Percentiles rank a stretch among this genome's conserved stretches.
Conservation (phyloP, 2,113 vertebrate genomes). For the Monopterus albus region DNA sequence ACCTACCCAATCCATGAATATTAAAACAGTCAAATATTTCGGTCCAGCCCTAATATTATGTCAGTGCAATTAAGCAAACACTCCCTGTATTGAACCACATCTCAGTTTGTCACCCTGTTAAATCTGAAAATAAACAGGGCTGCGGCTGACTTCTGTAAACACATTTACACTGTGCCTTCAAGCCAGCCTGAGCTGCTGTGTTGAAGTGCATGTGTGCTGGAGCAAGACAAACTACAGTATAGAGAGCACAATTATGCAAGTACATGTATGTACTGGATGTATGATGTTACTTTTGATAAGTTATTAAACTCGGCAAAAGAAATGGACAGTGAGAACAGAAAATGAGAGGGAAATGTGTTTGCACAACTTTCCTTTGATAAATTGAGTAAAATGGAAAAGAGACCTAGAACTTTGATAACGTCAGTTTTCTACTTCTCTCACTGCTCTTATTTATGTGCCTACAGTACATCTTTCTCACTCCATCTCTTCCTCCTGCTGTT, state of each 20-base stretch:
- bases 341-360: constrained; percentile 27
- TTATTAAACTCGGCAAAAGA: constrained; percentile 40
- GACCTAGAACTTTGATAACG: constrained; percentile 51
- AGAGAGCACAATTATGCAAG: constrained; percentile 23
- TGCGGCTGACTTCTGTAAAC: constrained; percentile 6
- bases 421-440: not conserved
- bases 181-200: not conserved
- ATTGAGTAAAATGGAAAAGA: constrained; percentile 34
- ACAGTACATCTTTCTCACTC: constrained; percentile 6
- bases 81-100: constrained; percentile 20
- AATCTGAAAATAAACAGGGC: constrained; percentile 14
- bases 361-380: constrained; percentile 33
- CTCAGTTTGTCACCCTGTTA: constrained; percentile 50
- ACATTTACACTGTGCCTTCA: constrained; percentile 11
- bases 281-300: constrained; percentile 33
- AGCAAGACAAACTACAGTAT: constrained; percentile 1
- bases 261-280: not conserved
- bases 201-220: not conserved
- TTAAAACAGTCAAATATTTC: too few relatives aligned
- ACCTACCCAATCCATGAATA: too few relatives aligned
- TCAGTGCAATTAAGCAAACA: constrained; percentile 62
- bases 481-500: not conserved
- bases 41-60: too few relatives aligned
- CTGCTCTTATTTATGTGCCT: constrained; percentile 18
- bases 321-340: constrained; percentile 33